Evolutionary conservation across 2,113 vertebrate species (phyloP).

Genomic region (Hypanus sabinus): DNA sequence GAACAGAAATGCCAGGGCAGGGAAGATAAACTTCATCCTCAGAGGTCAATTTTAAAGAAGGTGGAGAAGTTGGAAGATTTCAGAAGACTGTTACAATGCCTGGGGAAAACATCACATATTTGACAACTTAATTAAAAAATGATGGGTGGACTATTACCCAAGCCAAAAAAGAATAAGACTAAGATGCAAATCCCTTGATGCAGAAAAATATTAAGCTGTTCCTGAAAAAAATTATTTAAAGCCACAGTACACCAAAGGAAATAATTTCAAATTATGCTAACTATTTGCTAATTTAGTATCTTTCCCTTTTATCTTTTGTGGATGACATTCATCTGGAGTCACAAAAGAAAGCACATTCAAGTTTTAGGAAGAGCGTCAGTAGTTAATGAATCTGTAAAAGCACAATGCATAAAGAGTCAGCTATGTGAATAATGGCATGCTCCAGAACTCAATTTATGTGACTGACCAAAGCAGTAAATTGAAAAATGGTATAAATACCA

Average conservation of each 20-base stretch:
- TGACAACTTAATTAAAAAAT: not conserved
- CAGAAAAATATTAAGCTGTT: not conserved
- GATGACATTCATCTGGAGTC: not conserved
- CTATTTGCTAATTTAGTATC: not conserved
- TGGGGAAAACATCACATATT: not conserved
- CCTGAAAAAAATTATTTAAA: not conserved
- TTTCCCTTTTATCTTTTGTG: not conserved
- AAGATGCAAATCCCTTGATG: not conserved
- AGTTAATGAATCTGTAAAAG: not conserved
- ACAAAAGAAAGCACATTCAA: not conserved
- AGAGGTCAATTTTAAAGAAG: not conserved
- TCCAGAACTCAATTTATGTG: not conserved
- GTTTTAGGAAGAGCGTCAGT: not conserved
- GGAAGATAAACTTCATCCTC: not conserved
- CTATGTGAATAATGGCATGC: not conserved
- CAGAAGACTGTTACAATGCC: not conserved
- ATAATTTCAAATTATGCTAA: not conserved
- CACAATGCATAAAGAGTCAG: not conserved
- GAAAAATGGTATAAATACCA: not conserved
- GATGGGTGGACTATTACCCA: not conserved
- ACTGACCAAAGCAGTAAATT: not conserved
- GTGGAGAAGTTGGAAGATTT: not conserved
- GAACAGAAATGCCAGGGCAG: not conserved
- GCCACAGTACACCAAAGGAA: not conserved
- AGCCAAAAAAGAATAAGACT: not conserved